Evolutionary conservation across 2,888 invertebrate species (phyloP), one percentile per base, ranked within the genome.

Genomic region (Metallyticus violacea): DNA sequence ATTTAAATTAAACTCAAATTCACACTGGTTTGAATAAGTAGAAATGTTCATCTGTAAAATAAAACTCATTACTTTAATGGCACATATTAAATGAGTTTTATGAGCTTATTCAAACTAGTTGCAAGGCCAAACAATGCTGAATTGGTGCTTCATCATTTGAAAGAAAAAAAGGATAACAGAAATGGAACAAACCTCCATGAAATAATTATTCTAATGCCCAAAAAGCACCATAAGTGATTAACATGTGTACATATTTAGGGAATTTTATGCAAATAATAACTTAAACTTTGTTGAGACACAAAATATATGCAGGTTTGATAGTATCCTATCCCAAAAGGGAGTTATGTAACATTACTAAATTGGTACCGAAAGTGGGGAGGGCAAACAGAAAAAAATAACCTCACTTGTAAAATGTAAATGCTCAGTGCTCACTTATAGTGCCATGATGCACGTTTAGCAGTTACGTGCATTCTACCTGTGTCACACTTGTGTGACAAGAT

Each of bases 401-500:
- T 15, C 15, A 15, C 40, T 62, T 62, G 40, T 62, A 15, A 62
- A 15, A 62, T 62, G 40, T 62, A 62, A 62, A 62, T 62, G 40
- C 40, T 40, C 40, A 40, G 15, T 40, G 80, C 80, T 27, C 27
- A 29, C 26, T 26, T n/a, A n/a, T n/a, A n/a, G n/a, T 26, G 22
- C n/a, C 26, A 3, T 29, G 40, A 26, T 26, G 78, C 7, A n/a
- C 26, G 40, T 77, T 30, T n/a, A 85, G 7, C 15, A 26, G 15
- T 4, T 29, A 15, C 77, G 27, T 77, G 85, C 25, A 26, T 22
- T 7, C 7, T 62, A n/a, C 7, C 26, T 76, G 28, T 76, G 78
- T 87, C 83, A 95, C 91, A 96, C 96, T 91, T 95, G 95, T 90
- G 95, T 95, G 90, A 95, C 95, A 90, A 95, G 95, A 89, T 95